Evolutionary conservation across 2,888 invertebrate species (phyloP).

Genomic region (Pyrocoelia pectoralis): DNA sequence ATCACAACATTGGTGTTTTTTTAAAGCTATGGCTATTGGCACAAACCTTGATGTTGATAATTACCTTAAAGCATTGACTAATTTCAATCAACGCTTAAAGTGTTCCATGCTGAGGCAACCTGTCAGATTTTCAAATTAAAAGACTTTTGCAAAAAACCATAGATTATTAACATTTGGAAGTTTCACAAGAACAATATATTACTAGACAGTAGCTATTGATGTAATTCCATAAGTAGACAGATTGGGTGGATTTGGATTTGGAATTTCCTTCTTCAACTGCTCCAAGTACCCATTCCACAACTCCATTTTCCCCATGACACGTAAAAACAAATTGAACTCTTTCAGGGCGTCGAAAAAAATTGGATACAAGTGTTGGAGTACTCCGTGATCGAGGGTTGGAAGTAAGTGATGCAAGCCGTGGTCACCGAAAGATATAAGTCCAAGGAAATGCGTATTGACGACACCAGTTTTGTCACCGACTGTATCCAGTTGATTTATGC

Average conservation of each 20-base stretch:
- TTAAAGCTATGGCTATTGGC: too few relatives aligned
- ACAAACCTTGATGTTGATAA: too few relatives aligned
- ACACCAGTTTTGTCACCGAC: slow-evolving; percentile 76
- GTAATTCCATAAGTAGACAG: too few relatives aligned
- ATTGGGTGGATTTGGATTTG: neutral
- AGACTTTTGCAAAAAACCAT: too few relatives aligned
- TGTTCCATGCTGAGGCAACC: too few relatives aligned
- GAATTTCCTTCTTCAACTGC: slow-evolving; percentile 62
- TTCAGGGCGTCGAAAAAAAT: slow-evolving; percentile 68
- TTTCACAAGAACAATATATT: too few relatives aligned
- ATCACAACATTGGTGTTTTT: too few relatives aligned
- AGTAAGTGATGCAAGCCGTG: slow-evolving; percentile 84
- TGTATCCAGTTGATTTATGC: slow-evolving; percentile 78
- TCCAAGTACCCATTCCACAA: slow-evolving; percentile 73
- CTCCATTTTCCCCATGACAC: slow-evolving; percentile 62
- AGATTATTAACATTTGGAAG: too few relatives aligned
- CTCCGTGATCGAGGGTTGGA: slow-evolving; percentile 82
- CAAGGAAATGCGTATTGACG: slow-evolving; percentile 72
- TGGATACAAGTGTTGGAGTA: slow-evolving; percentile 72
- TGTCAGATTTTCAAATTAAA: too few relatives aligned
- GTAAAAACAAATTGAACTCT: slow-evolving; percentile 67
- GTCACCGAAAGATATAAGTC: slow-evolving; percentile 78
- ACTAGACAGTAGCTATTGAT: too few relatives aligned
- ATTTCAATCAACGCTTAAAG: too few relatives aligned
- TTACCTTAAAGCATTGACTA: too few relatives aligned